Evolutionary conservation across 1,140 invertebrate genomes (phyloP).

Genomic region (Lutraria rhynchaena): DNA sequence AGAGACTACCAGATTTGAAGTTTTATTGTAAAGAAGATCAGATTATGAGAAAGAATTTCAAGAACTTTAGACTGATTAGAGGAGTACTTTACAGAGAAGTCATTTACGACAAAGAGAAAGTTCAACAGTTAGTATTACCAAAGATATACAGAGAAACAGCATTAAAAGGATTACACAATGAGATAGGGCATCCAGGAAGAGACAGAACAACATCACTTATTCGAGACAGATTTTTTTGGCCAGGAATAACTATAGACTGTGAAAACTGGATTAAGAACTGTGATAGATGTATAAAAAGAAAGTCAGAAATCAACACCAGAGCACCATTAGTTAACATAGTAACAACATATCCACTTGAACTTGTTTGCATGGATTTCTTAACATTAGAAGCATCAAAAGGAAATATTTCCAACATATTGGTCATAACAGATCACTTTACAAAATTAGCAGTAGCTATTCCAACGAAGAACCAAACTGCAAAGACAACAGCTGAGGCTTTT

Average conservation of each 20-base stretch:
- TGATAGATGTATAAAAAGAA: no score
- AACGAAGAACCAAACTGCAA: conserved; percentile 41
- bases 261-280: no score
- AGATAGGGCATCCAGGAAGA: conserved; percentile 12
- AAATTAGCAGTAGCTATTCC: conserved; percentile 15
- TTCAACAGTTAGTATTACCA: conserved; percentile 3
- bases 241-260: no score
- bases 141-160: neutral
- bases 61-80: neutral
- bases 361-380: conserved; percentile 55
- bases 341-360: conserved; percentile 30
- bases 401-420: conserved; percentile 20
- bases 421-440: conserved; percentile 51
- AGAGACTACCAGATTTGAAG: neutral
- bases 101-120: neutral
- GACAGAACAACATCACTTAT: no score
- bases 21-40: neutral
- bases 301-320: neutral
- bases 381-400: conserved; percentile 28
- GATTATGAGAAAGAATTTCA: neutral
- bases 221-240: no score
- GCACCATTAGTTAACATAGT: conserved; percentile 33
- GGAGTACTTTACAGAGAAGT: neutral
- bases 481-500: conserved; percentile 44
- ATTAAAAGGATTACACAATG: neutral